Percentiles rank a stretch among this genome's conserved stretches.
Evolutionary conservation across 2,113 vertebrate genomes (phyloP).

Genomic region (Pygoscelis adeliae): DNA sequence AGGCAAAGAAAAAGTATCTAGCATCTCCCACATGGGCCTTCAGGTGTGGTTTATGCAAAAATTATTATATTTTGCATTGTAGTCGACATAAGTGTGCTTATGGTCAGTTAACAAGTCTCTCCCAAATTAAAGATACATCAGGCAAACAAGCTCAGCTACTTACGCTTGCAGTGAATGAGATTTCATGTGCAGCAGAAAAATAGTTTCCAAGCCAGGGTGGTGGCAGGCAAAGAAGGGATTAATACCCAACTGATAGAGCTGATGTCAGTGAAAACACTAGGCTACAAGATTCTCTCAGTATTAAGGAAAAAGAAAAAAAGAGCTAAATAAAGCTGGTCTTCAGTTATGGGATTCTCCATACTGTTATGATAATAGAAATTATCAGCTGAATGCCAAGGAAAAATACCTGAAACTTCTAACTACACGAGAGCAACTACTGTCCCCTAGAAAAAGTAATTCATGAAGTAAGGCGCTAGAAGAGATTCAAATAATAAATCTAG

Average conservation of each 20-base stretch:
- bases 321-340: background rate
- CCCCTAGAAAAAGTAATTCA: background rate
- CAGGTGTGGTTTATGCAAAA: background rate
- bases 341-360: background rate
- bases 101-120: background rate
- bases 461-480: background rate
- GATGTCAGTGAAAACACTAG: background rate
- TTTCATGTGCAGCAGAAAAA: accelerated
- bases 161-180: no score
- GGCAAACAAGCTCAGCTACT: background rate
- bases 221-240: background rate
- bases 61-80: background rate
- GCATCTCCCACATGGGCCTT: background rate
- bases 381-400: background rate
- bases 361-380: background rate
- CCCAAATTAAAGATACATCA: background rate
- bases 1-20: background rate
- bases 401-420: background rate
- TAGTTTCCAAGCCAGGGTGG: no score
- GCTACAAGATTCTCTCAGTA: background rate
- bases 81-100: accelerated
- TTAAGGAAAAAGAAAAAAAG: background rate
- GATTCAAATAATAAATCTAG: background rate
- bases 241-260: background rate
- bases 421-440: background rate